Percentiles rank a stretch among this genome's conserved stretches.
phyloP scores from a whole-genome alignment of 2,797 vertebrate genomes.

The Rallus crepitans region DNA sequence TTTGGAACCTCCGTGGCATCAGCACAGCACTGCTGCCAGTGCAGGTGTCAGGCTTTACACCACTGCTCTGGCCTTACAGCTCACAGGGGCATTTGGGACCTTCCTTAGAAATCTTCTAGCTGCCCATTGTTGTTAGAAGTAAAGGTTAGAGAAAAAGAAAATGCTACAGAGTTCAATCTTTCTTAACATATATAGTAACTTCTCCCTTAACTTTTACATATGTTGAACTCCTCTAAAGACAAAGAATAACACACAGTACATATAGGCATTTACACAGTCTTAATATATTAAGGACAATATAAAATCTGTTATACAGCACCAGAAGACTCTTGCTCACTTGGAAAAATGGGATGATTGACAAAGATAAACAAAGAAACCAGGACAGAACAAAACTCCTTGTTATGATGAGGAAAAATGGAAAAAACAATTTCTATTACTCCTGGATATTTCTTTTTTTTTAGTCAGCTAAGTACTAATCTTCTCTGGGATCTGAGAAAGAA shows the following conservation, averaged over 20 bases:
- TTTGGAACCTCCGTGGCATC: background rate
- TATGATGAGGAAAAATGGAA: background rate
- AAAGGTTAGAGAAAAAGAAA: background rate
- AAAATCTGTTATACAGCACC: background rate
- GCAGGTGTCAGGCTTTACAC: background rate
- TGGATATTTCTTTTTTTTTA: background rate
- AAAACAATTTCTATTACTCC: background rate
- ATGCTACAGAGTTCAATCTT: background rate
- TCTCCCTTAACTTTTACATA: background rate
- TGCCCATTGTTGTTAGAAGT: background rate
- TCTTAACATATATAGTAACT: background rate
- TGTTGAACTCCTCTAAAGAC: background rate
- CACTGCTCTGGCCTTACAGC: fast-evolving
- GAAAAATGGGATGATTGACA: background rate
- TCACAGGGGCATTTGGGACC: background rate
- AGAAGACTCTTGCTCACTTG: background rate
- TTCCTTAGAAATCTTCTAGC: background rate
- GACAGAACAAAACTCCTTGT: background rate
- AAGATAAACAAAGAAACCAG: background rate
- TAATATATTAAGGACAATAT: background rate
- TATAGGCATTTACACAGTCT: background rate
- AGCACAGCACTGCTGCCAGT: background rate
- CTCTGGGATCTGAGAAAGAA: conserved; percentile 31
- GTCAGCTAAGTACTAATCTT: conserved; percentile 28
- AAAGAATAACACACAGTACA: background rate